Evolutionary conservation across 2,113 vertebrate species (phyloP).

Genomic region (Passer domesticus): DNA sequence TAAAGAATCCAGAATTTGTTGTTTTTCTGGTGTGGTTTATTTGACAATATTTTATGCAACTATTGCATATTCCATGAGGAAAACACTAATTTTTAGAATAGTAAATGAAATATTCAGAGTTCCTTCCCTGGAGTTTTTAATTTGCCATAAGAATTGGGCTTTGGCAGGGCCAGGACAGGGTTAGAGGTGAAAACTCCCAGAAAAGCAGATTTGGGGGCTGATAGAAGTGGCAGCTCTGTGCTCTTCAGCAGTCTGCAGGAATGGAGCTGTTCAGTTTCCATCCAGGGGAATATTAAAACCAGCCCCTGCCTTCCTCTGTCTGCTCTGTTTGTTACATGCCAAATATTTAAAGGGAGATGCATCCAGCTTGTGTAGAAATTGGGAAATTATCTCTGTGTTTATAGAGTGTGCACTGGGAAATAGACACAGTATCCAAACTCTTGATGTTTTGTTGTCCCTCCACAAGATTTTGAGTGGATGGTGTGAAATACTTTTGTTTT

Average conservation of each 20-base stretch:
- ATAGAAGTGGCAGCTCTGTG: not conserved
- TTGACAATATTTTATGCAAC: not conserved
- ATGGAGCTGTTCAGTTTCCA: not conserved
- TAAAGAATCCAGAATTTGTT: not conserved
- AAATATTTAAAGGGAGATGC: not conserved
- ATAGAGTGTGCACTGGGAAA: not conserved
- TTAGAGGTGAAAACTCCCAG: not conserved
- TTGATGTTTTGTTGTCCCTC: not conserved
- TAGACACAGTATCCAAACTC: too few relatives aligned
- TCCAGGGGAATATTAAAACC: not conserved
- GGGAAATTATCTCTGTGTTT: not conserved
- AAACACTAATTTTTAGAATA: not conserved
- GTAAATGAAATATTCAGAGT: not conserved
- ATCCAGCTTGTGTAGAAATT: not conserved
- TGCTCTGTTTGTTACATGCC: not conserved
- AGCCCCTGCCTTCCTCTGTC: not conserved
- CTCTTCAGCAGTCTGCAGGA: not conserved
- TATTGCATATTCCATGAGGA: not conserved
- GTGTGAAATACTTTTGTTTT: accelerated
- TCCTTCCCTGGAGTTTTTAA: not conserved
- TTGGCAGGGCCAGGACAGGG: not conserved
- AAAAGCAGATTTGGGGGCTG: not conserved
- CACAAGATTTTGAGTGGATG: not conserved
- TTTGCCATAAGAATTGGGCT: not conserved
- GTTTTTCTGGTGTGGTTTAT: not conserved